Base-by-base conservation (phyloP, 2,113 vertebrate species). In the Pseudolaguvia tuberculata region DNA sequence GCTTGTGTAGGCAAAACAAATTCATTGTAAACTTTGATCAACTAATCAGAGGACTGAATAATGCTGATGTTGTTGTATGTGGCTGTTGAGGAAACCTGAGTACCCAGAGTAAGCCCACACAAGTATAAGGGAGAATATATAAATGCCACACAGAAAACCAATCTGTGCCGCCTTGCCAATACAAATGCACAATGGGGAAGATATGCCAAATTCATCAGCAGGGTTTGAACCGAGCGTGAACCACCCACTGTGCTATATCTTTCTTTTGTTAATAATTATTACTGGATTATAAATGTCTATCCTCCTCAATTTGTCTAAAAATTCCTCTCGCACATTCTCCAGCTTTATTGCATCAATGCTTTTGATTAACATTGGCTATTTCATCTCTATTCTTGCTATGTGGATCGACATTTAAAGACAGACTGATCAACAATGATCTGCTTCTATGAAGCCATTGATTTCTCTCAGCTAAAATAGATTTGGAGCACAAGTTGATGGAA, bases 371-470 rank as follows among this genome's bases (percentile, higher is more conserved):
- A 6, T 18, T 18, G 17, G n/a, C 27, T 14, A 35, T 62, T 55
- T 20, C 27, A 17, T 48, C 52, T 21, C 25, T 4, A 50, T 67
- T 67, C 4, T 42, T 57, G 12, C 62, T 12, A 2, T 65, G 31
- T 2, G n/a, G 47, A 57, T 57, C 68, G 73, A 56, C 73, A 68
- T 67, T 63, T 68, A 42, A 23, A 17, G 62, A 42, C 5, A 45
- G 10, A 39, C 18, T 75, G 51, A 75, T 57, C 5, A 42, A 5
- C 51, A 57, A 23, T 45, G 52, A 48, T 21, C 35, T 55, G 61
- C 61, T 42, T 67, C 23, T 7, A 4, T 56, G 45, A 56, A 59
- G 55, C 62, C 25, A 65, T 56, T 75, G 73, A 75, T 75, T n/a
- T 75, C 17, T 53, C 25, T 6, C 10, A 48, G 35, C 31, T 14